Conservation (phyloP, 2,113 vertebrate species). For the Hypomesus transpacificus region DNA sequence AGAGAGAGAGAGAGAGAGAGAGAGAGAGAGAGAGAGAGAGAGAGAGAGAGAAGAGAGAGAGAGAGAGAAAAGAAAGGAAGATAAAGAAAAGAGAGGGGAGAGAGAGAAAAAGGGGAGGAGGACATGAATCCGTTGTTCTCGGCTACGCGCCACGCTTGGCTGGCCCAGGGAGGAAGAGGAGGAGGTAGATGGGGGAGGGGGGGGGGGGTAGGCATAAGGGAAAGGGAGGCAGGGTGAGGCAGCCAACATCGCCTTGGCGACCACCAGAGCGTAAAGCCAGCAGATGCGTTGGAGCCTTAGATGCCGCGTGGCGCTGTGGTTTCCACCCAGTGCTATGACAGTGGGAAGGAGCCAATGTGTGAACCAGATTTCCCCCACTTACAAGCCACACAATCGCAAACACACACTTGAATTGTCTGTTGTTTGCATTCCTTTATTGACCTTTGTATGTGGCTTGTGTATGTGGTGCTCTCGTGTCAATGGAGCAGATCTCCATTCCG, state of each 20-base stretch:
- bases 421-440: slow-evolving; percentile 25
- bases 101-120: not conserved
- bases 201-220: slow-evolving; percentile 8
- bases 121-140: slow-evolving; percentile 29
- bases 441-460: slow-evolving; percentile 35
- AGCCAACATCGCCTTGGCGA: slow-evolving; percentile 19
- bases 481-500: slow-evolving; percentile 12
- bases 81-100: not conserved
- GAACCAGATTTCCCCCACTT: not conserved
- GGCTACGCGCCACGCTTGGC: slow-evolving; percentile 22
- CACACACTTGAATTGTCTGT: not conserved
- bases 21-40: too few relatives aligned
- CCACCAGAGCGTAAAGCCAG: slow-evolving; percentile 54
- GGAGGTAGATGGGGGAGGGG: slow-evolving; percentile 26
- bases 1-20: not conserved
- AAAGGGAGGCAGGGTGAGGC: slow-evolving; percentile 26
- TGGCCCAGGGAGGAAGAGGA: slow-evolving; percentile 35
- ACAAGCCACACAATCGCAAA: not conserved
- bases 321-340: slow-evolving; percentile 28
- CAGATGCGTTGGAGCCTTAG: slow-evolving; percentile 59
- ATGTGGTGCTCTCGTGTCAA: slow-evolving; percentile 10
- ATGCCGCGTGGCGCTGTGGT: slow-evolving; percentile 22
- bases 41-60: too few relatives aligned
- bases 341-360: not conserved
- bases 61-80: too few relatives aligned